Evolutionary conservation across 2,888 invertebrate species (phyloP).

Genomic region (Melipona beecheii): DNA sequence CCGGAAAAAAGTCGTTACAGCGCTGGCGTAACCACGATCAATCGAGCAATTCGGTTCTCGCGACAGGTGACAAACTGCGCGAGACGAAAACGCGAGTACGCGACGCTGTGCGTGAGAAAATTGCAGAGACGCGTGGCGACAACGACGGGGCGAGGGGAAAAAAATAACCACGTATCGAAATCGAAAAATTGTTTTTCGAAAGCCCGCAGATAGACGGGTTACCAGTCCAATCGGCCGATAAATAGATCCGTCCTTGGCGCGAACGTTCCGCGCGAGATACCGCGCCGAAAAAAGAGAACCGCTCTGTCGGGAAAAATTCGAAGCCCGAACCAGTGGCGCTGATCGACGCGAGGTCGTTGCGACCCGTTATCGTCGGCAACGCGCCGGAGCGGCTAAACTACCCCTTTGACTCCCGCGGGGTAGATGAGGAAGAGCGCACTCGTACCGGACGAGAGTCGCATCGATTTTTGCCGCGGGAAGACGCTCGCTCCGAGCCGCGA

Average conservation of each 20-base stretch:
- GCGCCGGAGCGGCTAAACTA: slow-evolving; percentile 22
- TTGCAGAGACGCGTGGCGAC: not conserved
- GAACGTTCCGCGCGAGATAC: slow-evolving; percentile 1
- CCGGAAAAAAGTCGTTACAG: no score
- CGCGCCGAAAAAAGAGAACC: not conserved
- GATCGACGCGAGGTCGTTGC: slow-evolving; percentile 12
- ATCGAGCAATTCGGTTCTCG: not conserved
- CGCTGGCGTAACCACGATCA: slow-evolving; percentile 29
- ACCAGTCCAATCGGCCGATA: slow-evolving; percentile 30
- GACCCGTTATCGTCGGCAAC: slow-evolving; percentile 43
- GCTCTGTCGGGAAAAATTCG: slow-evolving; percentile 29
- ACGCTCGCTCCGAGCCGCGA: slow-evolving; percentile 21
- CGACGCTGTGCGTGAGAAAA: slow-evolving; percentile 40
- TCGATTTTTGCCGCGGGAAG: slow-evolving; percentile 48
- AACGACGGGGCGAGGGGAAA: not conserved
- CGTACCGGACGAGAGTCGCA: slow-evolving; percentile 54
- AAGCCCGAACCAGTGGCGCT: not conserved
- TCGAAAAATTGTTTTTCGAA: slow-evolving; percentile 20
- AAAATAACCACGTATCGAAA: slow-evolving; percentile 30
- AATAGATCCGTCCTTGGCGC: slow-evolving; percentile 35
- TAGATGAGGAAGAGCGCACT: slow-evolving; percentile 59
- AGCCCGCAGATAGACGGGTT: slow-evolving; percentile 28
- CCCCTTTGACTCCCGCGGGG: slow-evolving; percentile 31
- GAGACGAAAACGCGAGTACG: not conserved
- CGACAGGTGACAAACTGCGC: not conserved